Evolutionary conservation across 1,140 invertebrate genomes (phyloP), one percentile per base, ranked within the genome.

Genomic region (Lucilia sericata): DNA sequence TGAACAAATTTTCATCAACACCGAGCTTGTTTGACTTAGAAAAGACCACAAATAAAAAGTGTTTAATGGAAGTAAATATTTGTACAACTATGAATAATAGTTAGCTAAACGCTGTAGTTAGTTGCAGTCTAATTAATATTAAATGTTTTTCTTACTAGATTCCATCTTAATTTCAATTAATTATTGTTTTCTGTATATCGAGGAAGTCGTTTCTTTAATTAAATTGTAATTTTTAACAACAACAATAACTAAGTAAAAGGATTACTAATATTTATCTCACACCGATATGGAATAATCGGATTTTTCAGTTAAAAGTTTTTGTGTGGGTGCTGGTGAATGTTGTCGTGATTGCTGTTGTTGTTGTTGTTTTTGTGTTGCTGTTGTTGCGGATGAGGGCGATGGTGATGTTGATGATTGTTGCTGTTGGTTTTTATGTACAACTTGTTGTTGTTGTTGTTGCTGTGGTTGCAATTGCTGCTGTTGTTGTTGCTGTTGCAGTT

Each of bases 201-300:
- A 42, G 42, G 42, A 42, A 10, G 10, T 42, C 5, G 42, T 42
- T 42, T 42, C 0, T 42, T 42, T 42, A 60, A n/a, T n/a, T 60
- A 7, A 60, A 17, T 7, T 3, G 13, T 7, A n/a, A 17, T n/a
- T 17, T n/a, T 60, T n/a, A 60, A 60, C 51, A 60, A 17, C 55
- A 60, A 60, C n/a, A n/a, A 60, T 30, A 30, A 30, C 25, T 30
- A 30, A 30, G 3, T 30, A n/a, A n/a, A 55, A 60, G n/a, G 14
- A 7, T 14, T 60, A n/a, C n/a, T 60, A 60, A 3, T 60, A 60
- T 60, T 60, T 47, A 86, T 89, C 87, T 90, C 89, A 90, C 87
- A 90, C 89, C 34, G 89, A 90, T 90, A 90, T 90, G 84, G 89
- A 90, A 84, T 90, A 90, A 88, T 90, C 89, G 85, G 89, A 90